Evolutionary conservation across 2,113 vertebrate genomes (phyloP).

Genomic region (Sphyrna mokarran): DNA sequence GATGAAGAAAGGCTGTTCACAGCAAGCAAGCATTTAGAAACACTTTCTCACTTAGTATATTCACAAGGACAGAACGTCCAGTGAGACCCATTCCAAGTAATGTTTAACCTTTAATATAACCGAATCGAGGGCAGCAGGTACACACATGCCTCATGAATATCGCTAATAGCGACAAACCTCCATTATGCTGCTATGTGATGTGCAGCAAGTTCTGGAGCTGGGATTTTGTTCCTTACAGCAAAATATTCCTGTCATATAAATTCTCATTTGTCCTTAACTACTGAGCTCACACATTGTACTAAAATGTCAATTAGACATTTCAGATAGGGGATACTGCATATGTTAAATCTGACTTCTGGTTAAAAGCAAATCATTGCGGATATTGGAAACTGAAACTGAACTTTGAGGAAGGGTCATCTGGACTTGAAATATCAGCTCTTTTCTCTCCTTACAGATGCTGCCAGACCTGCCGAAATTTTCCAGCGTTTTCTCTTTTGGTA

Average conservation of each 20-base stretch:
- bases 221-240: background rate
- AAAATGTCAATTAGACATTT: background rate
- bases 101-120: constrained; percentile 8
- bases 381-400: no score
- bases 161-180: background rate
- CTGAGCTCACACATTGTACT: background rate
- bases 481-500: no score
- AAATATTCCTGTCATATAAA: background rate
- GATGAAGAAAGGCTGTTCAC: background rate
- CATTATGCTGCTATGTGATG: background rate
- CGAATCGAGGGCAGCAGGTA: background rate
- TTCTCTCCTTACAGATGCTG: no score
- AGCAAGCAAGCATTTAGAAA: background rate
- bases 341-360: background rate
- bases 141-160: background rate
- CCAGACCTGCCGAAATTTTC: no score
- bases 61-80: constrained; percentile 18
- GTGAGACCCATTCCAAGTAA: background rate
- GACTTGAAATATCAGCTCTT: no score
- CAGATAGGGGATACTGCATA: background rate
- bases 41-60: background rate
- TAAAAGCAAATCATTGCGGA: no score
- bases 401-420: no score
- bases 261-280: background rate
- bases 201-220: background rate